Percentiles rank a stretch among this genome's conserved stretches.
These are phyloP conservation scores for Cataglyphis rosenhaueri DNA, from an alignment of 2,888 invertebrate species.

Conservation along the genomic window DNA sequence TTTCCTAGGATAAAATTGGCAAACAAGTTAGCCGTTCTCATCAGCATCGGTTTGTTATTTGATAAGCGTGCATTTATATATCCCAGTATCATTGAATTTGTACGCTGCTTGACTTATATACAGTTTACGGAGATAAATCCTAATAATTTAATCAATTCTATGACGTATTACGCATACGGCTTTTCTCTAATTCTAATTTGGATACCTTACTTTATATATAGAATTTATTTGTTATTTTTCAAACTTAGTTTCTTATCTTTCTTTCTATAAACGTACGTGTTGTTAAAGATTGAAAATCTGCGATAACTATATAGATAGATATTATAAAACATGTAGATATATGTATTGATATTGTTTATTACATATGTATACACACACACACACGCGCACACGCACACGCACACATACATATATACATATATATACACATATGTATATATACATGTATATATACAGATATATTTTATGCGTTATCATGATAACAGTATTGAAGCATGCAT, in stretches of 20 bases:
- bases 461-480: too few relatives aligned
- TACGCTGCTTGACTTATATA: conserved; percentile 89
- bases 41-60: conserved; percentile 90
- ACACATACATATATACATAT: too few relatives aligned
- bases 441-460: too few relatives aligned
- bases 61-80: conserved; percentile 86
- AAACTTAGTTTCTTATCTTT: not conserved
- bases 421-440: too few relatives aligned
- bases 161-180: conserved; percentile 69
- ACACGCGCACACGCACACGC: too few relatives aligned
- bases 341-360: too few relatives aligned
- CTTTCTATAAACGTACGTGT: not conserved
- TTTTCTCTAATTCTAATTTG: conserved; percentile 73
- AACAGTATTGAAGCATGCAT: not conserved
- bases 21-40: conserved; percentile 90
- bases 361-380: too few relatives aligned
- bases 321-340: too few relatives aligned
- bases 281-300: not conserved
- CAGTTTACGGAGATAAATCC: conserved; percentile 67
- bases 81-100: conserved; percentile 88
- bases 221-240: not conserved
- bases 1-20: conserved; percentile 87
- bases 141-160: conserved; percentile 48
- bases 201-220: conserved; percentile 69
- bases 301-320: not conserved